Conservation (phyloP, 2,113 vertebrate species). For the Rattus rattus region DNA sequence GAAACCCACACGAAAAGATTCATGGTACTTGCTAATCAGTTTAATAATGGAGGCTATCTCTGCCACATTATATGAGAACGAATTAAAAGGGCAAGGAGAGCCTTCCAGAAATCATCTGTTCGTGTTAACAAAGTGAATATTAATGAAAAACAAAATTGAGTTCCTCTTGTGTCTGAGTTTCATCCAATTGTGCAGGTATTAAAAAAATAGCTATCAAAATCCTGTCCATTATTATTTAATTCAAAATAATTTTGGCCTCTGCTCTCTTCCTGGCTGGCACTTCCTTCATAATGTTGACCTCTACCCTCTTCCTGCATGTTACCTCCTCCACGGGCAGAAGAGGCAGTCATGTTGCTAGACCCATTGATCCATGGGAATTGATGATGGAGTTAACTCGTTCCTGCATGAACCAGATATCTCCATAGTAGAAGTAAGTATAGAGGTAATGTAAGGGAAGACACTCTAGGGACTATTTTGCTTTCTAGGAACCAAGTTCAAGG, state of each 20-base stretch:
- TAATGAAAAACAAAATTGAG: slow-evolving; percentile 86
- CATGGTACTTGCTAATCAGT: slow-evolving; percentile 71
- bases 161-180: slow-evolving; percentile 84
- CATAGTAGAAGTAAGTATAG: not conserved
- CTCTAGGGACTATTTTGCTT: not conserved
- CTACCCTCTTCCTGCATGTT: not conserved
- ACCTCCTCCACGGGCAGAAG: slow-evolving; percentile 51
- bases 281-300: slow-evolving; percentile 19
- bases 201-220: slow-evolving; percentile 82
- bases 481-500: not conserved
- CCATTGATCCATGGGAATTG: slow-evolving; percentile 18
- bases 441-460: not conserved
- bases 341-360: slow-evolving; percentile 20
- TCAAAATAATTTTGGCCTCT: slow-evolving; percentile 81
- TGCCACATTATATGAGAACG: slow-evolving; percentile 69
- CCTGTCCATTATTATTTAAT: slow-evolving; percentile 80
- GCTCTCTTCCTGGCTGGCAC: slow-evolving; percentile 60
- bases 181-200: slow-evolving; percentile 80
- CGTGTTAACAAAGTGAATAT: slow-evolving; percentile 83
- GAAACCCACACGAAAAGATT: slow-evolving; percentile 61
- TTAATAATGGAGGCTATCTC: slow-evolving; percentile 75
- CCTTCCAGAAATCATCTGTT: slow-evolving; percentile 84
- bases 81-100: slow-evolving; percentile 81
- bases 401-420: slow-evolving; percentile 27
- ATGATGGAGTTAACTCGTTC: slow-evolving; percentile 49